Base-by-base conservation (phyloP, 2,888 invertebrate species). In the Prosopocoilus inquinatus region DNA sequence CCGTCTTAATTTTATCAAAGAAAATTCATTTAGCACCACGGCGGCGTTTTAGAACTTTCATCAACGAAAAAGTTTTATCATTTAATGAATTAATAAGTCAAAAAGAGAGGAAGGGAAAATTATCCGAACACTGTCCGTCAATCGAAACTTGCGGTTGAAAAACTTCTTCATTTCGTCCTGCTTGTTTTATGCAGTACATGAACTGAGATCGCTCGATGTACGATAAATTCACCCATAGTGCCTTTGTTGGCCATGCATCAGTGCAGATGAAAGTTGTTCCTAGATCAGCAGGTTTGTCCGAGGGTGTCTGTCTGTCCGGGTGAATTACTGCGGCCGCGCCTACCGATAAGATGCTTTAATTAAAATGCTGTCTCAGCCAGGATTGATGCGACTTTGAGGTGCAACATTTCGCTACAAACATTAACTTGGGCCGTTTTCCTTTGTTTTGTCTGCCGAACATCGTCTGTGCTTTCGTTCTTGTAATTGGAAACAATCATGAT, bases 281-380 rank as follows among this genome's bases (percentile, higher is more conserved):
- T 75, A 74, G 75, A 76, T 76, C 75, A 75, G 75, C 75, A 75
- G 74, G 73, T 75, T 75, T 74, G 74, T 74, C 73, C 75, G 73
- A 72, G 72, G 70, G 70, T 71, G 71, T 72, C 74, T 72, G 74
- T 75, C 75, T 70, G 72, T 73, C 70, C 69, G 63, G 60, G 73
- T 78, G 76, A 78, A 70, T 72, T 77, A 78, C 73, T 70, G 75
- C 75, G 69, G 73, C 75, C 76, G 76, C 77, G 75, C 76, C 75
- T 74, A 74, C 77, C 77, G 78, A 78, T 78, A 78, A 78, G 77
- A 74, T 73, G 76, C 72, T 78, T 78, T 78, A 78, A 78, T 78
- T 78, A 78, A 78, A 78, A 78, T 77, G 75, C 77, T 77, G 77
- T 78, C 78, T 73, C 69, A 67, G 58, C 63, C 68, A 75, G 67